Conservation (phyloP, 2,888 invertebrate genomes). For the Perdita meconis region DNA sequence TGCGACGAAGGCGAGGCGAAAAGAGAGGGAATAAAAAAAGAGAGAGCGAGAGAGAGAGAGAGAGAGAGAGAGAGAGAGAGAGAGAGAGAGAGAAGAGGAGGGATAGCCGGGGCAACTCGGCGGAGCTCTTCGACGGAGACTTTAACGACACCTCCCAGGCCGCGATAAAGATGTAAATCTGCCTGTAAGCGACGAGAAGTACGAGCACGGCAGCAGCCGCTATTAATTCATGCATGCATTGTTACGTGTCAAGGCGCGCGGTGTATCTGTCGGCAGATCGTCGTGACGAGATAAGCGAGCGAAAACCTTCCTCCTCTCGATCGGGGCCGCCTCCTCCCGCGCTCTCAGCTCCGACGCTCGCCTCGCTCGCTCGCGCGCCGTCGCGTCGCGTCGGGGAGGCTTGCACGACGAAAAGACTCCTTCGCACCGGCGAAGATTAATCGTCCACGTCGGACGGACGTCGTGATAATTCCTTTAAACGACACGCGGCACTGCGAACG, state of each 20-base stretch:
- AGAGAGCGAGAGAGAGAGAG: background rate
- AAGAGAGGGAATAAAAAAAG: too few relatives aligned
- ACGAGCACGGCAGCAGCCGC: conserved; percentile 74
- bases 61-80: conserved; percentile 1
- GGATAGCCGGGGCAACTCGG: background rate
- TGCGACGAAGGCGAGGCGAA: conserved; percentile 1
- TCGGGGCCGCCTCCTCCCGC: conserved; percentile 66
- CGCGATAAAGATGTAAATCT: conserved; percentile 80
- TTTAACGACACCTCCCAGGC: conserved; percentile 71
- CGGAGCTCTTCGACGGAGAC: conserved; percentile 34
- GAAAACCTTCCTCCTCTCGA: conserved; percentile 71
- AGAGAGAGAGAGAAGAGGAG: background rate
- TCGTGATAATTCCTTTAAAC: conserved; percentile 68
- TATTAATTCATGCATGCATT: conserved; percentile 83
- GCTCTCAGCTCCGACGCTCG: conserved; percentile 13
- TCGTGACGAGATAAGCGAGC: conserved; percentile 80
- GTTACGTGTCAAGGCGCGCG: conserved; percentile 81
- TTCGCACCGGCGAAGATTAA: conserved; percentile 64
- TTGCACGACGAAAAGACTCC: conserved; percentile 60
- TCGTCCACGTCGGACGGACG: conserved; percentile 58
- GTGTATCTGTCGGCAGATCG: conserved; percentile 81
- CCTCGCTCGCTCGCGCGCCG: conserved; percentile 5
- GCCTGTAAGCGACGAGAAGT: conserved; percentile 72
- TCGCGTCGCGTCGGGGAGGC: background rate
- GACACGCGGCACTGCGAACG: conserved; percentile 56